These are phyloP conservation scores for Acanthornis magna DNA, from an alignment of 2,797 vertebrate genomes.

Conservation along the genomic window DNA sequence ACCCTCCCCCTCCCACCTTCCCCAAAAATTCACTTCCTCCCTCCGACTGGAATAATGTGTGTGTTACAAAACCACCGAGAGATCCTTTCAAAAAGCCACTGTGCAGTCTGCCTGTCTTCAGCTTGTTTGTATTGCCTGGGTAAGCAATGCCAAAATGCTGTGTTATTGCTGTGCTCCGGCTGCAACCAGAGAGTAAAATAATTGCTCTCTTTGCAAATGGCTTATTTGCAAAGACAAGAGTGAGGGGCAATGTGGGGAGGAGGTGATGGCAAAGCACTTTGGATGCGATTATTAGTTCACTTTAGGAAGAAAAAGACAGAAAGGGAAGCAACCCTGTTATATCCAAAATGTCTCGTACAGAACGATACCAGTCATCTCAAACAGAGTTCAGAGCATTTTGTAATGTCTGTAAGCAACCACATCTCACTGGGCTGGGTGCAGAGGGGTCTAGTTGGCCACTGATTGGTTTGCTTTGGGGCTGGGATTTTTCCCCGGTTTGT, in stretches of 20 bases:
- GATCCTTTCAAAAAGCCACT: slow-evolving; percentile 39
- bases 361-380: slow-evolving; percentile 40
- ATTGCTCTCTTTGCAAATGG: slow-evolving; percentile 35
- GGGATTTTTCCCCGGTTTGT: neutral
- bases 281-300: neutral
- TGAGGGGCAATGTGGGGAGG: neutral
- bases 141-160: slow-evolving; percentile 49
- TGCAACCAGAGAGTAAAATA: slow-evolving; percentile 40
- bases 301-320: neutral
- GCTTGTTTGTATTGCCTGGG: slow-evolving; percentile 42
- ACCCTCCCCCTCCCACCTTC: neutral
- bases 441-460: neutral
- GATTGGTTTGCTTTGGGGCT: slow-evolving; percentile 26
- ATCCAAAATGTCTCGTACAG: slow-evolving; percentile 47
- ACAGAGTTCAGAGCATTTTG: slow-evolving; percentile 73
- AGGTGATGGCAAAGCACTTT: slow-evolving; percentile 5
- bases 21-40: slow-evolving; percentile 19
- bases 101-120: slow-evolving; percentile 38
- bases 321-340: neutral
- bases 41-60: slow-evolving; percentile 36
- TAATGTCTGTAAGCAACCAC: slow-evolving; percentile 67
- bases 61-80: slow-evolving; percentile 40
- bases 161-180: slow-evolving; percentile 43
- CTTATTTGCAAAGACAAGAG: slow-evolving; percentile 40
- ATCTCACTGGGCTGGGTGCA: slow-evolving; percentile 27